Evolutionary conservation across 2,888 invertebrate species (phyloP).

Genomic region (Adelognathus sp.): DNA sequence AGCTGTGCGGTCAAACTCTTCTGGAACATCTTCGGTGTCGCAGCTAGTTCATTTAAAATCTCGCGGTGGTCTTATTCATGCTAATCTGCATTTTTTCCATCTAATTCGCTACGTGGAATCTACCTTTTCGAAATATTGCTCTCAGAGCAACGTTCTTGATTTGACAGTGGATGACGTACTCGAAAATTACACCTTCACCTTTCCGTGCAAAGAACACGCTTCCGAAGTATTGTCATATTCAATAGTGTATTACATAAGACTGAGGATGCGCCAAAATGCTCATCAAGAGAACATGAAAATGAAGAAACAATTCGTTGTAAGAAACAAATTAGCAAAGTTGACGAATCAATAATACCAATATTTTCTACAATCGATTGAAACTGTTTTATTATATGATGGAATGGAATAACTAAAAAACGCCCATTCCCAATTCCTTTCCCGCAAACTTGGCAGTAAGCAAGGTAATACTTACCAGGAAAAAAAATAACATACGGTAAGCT

Average conservation of each 20-base stretch:
- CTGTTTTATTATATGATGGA: no score
- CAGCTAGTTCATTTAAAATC: slow-evolving; percentile 43
- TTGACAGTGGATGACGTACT: slow-evolving; percentile 10
- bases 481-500: no score
- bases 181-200: slow-evolving; percentile 17
- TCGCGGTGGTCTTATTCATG: slow-evolving; percentile 39
- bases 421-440: no score
- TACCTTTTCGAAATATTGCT: slow-evolving; percentile 7
- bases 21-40: slow-evolving; percentile 16
- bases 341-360: slow-evolving; percentile 1
- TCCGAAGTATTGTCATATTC: slow-evolving; percentile 12
- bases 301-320: background rate
- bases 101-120: background rate
- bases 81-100: slow-evolving; percentile 28
- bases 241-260: slow-evolving; percentile 21
- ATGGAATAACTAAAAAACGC: no score
- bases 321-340: slow-evolving; percentile 2
- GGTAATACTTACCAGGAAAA: no score
- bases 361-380: no score
- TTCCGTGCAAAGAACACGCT: slow-evolving; percentile 14
- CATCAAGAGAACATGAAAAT: slow-evolving; percentile 7
- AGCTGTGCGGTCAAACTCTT: slow-evolving; percentile 28
- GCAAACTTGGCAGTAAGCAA: no score
- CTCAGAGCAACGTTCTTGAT: background rate
- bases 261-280: slow-evolving; percentile 14